Evolutionary conservation across 2,113 vertebrate genomes (phyloP).

Genomic region (Acrocephalus kingi): DNA sequence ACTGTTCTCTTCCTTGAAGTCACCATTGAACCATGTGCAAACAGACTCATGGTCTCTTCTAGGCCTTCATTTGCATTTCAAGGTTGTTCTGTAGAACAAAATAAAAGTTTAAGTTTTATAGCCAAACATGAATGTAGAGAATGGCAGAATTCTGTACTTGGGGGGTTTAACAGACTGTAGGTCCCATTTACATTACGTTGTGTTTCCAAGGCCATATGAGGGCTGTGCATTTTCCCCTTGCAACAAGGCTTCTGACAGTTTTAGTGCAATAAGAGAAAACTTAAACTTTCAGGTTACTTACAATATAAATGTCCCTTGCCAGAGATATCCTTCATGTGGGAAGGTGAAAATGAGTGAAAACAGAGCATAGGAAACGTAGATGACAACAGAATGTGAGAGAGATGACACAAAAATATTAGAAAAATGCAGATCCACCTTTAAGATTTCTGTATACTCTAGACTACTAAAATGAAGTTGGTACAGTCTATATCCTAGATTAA

Average conservation of each 20-base stretch:
- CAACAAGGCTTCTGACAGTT: not conserved
- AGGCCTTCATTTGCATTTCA: not conserved
- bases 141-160: not conserved
- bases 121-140: not conserved
- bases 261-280: not conserved
- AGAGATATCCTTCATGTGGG: constrained; percentile 38
- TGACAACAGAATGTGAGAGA: constrained; percentile 25
- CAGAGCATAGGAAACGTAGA: not conserved
- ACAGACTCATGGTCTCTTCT: not conserved
- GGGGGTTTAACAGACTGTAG: not conserved
- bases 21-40: not conserved
- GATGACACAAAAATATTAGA: not conserved
- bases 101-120: not conserved
- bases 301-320: constrained; percentile 19
- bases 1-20: not conserved
- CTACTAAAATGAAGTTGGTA: not conserved
- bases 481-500: not conserved
- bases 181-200: not conserved
- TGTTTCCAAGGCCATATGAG: not conserved
- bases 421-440: not conserved
- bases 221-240: not conserved
- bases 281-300: constrained; percentile 14
- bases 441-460: not conserved
- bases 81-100: not conserved
- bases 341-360: constrained; percentile 55